Evolutionary conservation across 2,113 vertebrate species (phyloP).

Genomic region (Amblyornis subalaris): DNA sequence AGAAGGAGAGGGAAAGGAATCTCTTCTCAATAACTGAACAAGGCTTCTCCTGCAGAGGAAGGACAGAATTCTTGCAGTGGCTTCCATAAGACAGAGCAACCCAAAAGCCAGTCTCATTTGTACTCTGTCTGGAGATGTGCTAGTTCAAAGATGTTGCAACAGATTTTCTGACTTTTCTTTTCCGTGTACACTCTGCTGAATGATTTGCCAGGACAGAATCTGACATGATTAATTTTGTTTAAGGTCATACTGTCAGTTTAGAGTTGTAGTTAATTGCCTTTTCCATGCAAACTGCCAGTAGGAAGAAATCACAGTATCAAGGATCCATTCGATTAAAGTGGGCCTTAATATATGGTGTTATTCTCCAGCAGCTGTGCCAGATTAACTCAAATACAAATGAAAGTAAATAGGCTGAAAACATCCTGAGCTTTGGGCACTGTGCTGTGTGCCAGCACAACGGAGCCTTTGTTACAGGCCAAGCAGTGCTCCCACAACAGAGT

Average conservation of each 20-base stretch:
- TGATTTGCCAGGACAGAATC: neutral
- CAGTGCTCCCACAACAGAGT: neutral
- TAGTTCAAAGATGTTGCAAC: neutral
- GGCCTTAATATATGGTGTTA: neutral
- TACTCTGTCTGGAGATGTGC: neutral
- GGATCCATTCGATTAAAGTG: neutral
- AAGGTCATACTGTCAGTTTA: neutral
- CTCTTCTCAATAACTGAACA: neutral
- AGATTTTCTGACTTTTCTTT: neutral
- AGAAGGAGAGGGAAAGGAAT: neutral
- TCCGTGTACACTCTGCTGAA: neutral
- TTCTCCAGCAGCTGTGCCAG: neutral
- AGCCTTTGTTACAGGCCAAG: conserved; percentile 34
- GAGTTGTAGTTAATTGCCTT: neutral
- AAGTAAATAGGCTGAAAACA: conserved; percentile 44
- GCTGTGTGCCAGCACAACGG: neutral
- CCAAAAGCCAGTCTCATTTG: neutral
- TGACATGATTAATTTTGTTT: neutral
- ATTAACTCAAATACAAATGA: neutral
- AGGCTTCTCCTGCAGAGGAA: neutral
- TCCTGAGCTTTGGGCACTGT: conserved; percentile 13
- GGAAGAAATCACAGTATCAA: neutral
- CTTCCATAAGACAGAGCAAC: neutral
- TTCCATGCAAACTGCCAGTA: neutral
- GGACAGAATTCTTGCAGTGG: neutral